A percentile compares a stretch with the other conserved stretches of the same genome.
phyloP scores from a whole-genome alignment of 2,113 vertebrate genomes.

The Ursus arctos region DNA sequence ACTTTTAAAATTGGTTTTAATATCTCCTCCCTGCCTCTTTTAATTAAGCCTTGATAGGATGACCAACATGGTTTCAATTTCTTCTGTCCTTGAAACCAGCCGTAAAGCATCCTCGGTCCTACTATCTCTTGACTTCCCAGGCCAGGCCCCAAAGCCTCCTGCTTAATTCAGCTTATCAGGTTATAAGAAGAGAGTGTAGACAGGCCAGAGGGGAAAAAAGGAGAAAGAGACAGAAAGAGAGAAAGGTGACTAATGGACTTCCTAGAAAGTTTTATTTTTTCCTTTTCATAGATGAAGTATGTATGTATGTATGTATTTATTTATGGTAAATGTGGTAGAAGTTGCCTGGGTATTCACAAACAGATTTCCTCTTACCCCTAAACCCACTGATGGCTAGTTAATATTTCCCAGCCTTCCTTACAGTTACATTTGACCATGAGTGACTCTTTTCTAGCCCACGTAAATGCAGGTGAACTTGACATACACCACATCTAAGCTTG shows the following conservation, averaged over 20 bases:
- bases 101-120: background rate
- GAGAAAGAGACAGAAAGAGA: background rate
- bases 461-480: background rate
- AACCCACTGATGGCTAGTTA: background rate
- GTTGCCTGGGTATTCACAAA: background rate
- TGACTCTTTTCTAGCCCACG: background rate
- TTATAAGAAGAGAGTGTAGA: background rate
- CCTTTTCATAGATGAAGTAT: background rate
- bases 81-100: background rate
- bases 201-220: no score
- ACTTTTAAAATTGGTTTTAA: background rate
- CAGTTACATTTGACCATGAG: background rate
- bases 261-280: background rate
- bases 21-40: background rate
- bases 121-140: background rate
- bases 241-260: background rate
- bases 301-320: background rate
- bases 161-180: background rate
- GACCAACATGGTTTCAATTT: background rate
- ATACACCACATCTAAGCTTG: background rate
- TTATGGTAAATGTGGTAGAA: background rate
- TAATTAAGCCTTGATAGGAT: background rate
- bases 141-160: background rate
- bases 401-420: background rate
- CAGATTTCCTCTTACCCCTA: background rate